Conservation (phyloP, 2,888 invertebrate species). For the Troides aeacus region DNA sequence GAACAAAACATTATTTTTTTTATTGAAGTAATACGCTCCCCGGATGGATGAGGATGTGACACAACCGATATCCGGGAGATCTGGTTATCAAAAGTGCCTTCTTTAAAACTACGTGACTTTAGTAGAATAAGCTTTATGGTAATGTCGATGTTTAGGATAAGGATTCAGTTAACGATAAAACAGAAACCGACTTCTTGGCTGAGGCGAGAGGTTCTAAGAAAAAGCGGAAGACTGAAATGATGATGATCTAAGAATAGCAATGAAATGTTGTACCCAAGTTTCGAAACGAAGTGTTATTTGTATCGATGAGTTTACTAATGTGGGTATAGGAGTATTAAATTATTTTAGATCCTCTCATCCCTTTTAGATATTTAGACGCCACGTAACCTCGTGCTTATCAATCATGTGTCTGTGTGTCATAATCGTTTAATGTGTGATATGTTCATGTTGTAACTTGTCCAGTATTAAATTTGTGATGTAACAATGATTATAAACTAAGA, state of each 20-base stretch:
- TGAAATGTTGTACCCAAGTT: too few species aligned
- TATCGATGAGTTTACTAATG: too few species aligned
- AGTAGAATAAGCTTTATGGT: constrained; percentile 31
- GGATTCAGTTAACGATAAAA: background rate
- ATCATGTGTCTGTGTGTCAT: background rate
- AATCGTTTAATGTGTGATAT: constrained; percentile 47
- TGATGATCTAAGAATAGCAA: too few species aligned
- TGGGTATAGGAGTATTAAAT: too few species aligned
- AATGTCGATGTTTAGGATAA: constrained; percentile 15
- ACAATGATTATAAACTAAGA: constrained; percentile 42
- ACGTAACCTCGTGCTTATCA: background rate
- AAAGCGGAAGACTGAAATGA: too few species aligned
- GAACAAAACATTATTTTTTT: constrained; percentile 7
- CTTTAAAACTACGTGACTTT: constrained; percentile 32
- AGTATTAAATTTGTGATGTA: constrained; percentile 58
- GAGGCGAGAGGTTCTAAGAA: background rate
- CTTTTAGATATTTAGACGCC: background rate
- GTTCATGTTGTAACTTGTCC: constrained; percentile 51
- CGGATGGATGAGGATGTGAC: background rate
- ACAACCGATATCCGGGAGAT: background rate
- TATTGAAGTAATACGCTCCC: background rate
- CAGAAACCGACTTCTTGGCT: background rate
- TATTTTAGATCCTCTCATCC: too few species aligned
- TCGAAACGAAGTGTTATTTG: too few species aligned
- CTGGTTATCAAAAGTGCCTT: constrained; percentile 38